Evolutionary conservation across 2,797 vertebrate species (phyloP).

Genomic region (Bovichtus diacanthus): DNA sequence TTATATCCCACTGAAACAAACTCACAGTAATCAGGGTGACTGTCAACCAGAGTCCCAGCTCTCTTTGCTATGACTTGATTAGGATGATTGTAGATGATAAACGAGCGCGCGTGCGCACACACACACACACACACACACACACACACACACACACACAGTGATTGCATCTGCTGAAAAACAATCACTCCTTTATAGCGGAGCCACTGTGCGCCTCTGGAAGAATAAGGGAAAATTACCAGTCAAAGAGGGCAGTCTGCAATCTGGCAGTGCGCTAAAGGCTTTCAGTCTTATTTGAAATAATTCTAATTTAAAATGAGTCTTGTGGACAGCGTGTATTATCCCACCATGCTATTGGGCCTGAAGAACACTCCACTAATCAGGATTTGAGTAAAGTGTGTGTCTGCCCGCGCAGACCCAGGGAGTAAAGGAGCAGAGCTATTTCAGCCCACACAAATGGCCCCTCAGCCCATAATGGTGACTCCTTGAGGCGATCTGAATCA

Average conservation of each 20-base stretch:
- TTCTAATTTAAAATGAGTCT: conserved; percentile 62
- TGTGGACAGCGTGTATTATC: conserved; percentile 61
- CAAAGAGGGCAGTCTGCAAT: conserved; percentile 61
- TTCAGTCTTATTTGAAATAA: conserved; percentile 69
- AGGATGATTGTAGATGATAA: conserved; percentile 65
- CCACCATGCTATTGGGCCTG: conserved; percentile 56
- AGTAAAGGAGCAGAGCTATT: conserved; percentile 37
- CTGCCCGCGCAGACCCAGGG: conserved; percentile 22
- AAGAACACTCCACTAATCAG: conserved; percentile 79
- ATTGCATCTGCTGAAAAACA: conserved; percentile 73
- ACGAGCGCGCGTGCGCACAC: conserved; percentile 12
- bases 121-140: conserved; percentile 16
- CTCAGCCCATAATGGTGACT: conserved; percentile 36
- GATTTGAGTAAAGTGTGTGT: conserved; percentile 64
- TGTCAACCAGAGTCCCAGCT: conserved; percentile 39
- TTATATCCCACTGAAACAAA: conserved; percentile 32
- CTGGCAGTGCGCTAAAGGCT: conserved; percentile 38
- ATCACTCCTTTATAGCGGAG: conserved; percentile 54
- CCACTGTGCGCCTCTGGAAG: conserved; percentile 45
- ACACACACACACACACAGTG: conserved; percentile 37
- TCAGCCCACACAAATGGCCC: conserved; percentile 59
- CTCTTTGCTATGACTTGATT: conserved; percentile 67
- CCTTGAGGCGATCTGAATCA: conserved; percentile 52
- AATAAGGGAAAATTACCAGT: conserved; percentile 68
- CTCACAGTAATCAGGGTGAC: conserved; percentile 54